Evolutionary conservation across 2,888 invertebrate genomes (phyloP), one percentile per base, ranked within the genome.

Genomic region (Melangyna quadrimaculata): DNA sequence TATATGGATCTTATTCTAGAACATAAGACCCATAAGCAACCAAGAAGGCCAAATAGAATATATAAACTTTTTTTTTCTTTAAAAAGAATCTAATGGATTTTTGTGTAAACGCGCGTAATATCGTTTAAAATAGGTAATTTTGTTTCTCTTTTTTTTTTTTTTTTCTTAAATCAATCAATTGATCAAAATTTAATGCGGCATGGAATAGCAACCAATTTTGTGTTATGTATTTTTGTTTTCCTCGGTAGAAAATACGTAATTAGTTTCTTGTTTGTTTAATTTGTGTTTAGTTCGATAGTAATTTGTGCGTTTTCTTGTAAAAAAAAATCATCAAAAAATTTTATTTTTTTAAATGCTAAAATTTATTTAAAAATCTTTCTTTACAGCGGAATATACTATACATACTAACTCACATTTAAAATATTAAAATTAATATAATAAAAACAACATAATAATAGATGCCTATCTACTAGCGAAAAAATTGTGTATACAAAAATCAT

Each of bases 201-300:
- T 88, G 88, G 88, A 88, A 86, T 88, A 88, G 88, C 87, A 86
- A 86, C 82, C 79, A 80, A 69, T 71, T 78, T 63, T 78, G 73
- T 83, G 45, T 69, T 43, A 29, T n/a, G 27, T 43, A 24, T 10
- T 40, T 61, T 43, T 12, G 12, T 9, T 40, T 19, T 63, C 1
- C n/a, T 9, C 5, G 3, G 9, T n/a, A 29, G 27, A 22, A 40
- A 24, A 10, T 17, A 17, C 17, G 9, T 63, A 12, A 6, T n/a
- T 32, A 29, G n/a, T 12, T 17, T 61, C 43, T 43, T 22, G 32
- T 32, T 65, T 32, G 3, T 14, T 8, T 9, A 32, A 19, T 6
- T 35, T 57, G 5, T 35, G 6, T 35, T 57, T 57, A 9, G 14
- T 2, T 29, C 17, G 4, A 10, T n/a, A 24, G 0, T n/a, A n/a